phyloP scores from a whole-genome alignment of 2,113 vertebrate genomes.

The Urocolius indicus region DNA sequence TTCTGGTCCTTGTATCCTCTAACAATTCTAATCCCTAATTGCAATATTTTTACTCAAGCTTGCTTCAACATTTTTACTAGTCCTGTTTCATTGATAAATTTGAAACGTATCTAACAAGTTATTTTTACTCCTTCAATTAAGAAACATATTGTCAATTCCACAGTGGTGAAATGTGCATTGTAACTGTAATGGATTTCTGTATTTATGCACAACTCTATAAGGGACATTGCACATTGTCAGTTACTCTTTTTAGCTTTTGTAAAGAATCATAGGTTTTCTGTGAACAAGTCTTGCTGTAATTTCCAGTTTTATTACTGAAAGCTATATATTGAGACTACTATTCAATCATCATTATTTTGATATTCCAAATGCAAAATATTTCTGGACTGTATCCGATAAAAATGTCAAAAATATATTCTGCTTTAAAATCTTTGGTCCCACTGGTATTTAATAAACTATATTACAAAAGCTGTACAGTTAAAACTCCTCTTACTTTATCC shows the following conservation, averaged over 20 bases:
- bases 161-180: not conserved
- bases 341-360: not conserved
- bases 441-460: not conserved
- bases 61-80: not conserved
- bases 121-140: not conserved
- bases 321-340: not conserved
- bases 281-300: not conserved
- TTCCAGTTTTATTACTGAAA: not conserved
- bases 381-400: not conserved
- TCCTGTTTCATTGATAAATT: not conserved
- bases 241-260: not conserved
- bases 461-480: not conserved
- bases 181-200: not conserved
- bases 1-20: not conserved
- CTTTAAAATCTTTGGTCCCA: not conserved
- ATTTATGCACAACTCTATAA: not conserved
- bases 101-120: not conserved
- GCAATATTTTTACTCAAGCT: not conserved
- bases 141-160: not conserved
- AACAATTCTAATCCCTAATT: not conserved
- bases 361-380: not conserved
- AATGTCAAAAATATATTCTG: not conserved
- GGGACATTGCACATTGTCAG: not conserved
- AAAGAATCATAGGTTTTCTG: not conserved
- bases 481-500: not conserved